Conservation (phyloP, 2,888 invertebrate species). For the Mongoloraphidia duomilia region DNA sequence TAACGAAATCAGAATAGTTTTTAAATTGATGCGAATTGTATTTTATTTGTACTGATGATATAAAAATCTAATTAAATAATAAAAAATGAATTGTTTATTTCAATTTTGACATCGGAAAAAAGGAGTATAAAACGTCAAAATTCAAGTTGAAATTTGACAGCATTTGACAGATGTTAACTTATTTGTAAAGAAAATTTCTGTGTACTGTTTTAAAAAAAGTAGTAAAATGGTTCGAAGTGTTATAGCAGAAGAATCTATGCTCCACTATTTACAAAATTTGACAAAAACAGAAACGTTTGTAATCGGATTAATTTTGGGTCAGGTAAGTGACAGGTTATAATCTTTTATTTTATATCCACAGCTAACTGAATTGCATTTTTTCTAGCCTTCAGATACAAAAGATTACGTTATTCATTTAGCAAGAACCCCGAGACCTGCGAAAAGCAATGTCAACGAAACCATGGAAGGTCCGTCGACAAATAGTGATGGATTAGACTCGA, state of each 20-base stretch:
- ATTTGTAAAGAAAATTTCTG: too few relatives aligned
- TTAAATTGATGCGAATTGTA: too few relatives aligned
- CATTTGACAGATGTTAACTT: conserved; percentile 4
- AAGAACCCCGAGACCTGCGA: conserved; percentile 49
- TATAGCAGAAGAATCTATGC: conserved; percentile 51
- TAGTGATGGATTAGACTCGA: conserved; percentile 25
- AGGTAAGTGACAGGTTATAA: conserved; percentile 37
- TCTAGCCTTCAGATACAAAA: conserved; percentile 45
- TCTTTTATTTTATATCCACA: neutral
- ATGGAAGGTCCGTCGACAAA: conserved; percentile 21
- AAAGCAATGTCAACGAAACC: conserved; percentile 27
- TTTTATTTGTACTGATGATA: too few relatives aligned
- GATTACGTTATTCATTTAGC: conserved; percentile 70
- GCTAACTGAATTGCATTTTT: conserved; percentile 11
- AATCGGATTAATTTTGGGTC: conserved; percentile 65
- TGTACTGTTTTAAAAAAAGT: neutral
- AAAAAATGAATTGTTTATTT: too few relatives aligned
- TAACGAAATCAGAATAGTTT: too few relatives aligned
- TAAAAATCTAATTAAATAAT: too few relatives aligned
- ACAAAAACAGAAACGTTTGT: conserved; percentile 46
- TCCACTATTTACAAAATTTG: conserved; percentile 51
- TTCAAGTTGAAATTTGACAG: neutral
- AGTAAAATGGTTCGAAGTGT: conserved; percentile 51
- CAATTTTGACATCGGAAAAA: too few relatives aligned
- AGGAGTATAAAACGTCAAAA: too few relatives aligned